Evolutionary conservation across 1,140 invertebrate species (phyloP).

Genomic region (Drosophila fuyamai): DNA sequence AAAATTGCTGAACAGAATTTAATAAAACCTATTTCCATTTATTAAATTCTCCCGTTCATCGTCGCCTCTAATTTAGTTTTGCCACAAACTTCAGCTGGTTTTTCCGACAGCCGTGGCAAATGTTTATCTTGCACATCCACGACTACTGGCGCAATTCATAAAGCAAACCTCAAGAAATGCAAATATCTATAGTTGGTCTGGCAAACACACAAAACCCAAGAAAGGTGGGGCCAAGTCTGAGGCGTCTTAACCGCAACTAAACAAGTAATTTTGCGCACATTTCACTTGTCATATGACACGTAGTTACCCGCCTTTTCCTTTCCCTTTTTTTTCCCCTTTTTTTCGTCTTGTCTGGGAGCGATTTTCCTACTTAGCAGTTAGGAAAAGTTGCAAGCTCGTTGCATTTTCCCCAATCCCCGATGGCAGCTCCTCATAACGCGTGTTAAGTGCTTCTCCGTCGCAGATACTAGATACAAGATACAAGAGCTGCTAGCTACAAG

Average conservation of each 20-base stretch:
- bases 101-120: slow-evolving; percentile 39
- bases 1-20: slow-evolving; percentile 36
- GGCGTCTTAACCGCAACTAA: slow-evolving; percentile 70
- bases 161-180: slow-evolving; percentile 68
- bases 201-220: slow-evolving; percentile 1
- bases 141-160: slow-evolving; percentile 47
- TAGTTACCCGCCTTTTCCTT: slow-evolving; percentile 39
- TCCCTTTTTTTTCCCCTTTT: not conserved
- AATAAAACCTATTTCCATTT: slow-evolving; percentile 42
- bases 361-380: slow-evolving; percentile 74
- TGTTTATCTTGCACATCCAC: slow-evolving; percentile 52
- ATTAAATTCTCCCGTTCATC: slow-evolving; percentile 27
- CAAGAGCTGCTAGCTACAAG: slow-evolving; percentile 13
- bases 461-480: slow-evolving; percentile 56
- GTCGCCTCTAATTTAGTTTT: slow-evolving; percentile 22
- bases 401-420: slow-evolving; percentile 32
- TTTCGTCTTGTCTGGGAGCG: slow-evolving; percentile 60
- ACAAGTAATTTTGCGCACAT: slow-evolving; percentile 81
- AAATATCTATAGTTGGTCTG: slow-evolving; percentile 41
- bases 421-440: slow-evolving; percentile 57
- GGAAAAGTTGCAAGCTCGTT: slow-evolving; percentile 69
- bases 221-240: not conserved
- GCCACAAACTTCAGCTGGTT: slow-evolving; percentile 22
- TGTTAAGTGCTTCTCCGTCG: slow-evolving; percentile 58
- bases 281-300: slow-evolving; percentile 82